Evolutionary conservation across 23 tunicate species (phyloP).

Genomic region (Botrylloides violaceus): DNA sequence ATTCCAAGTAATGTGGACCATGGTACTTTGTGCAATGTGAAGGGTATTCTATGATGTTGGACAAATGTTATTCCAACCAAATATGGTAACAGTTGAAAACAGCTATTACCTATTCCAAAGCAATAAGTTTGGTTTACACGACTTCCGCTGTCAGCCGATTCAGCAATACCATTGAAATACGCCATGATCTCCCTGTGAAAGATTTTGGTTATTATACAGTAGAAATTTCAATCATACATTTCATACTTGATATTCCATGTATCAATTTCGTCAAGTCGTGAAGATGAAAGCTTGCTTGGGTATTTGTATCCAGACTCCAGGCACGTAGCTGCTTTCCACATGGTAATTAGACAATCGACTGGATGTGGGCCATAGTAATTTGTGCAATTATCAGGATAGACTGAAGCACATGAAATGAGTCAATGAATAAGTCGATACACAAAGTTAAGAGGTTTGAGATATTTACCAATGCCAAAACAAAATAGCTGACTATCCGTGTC

Average conservation of each 20-base stretch:
- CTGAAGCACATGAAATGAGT: background rate
- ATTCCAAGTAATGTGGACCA: conserved; percentile 38
- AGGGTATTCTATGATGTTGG: conserved; percentile 34
- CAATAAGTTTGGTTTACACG: conserved; percentile 17
- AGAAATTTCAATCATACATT: background rate
- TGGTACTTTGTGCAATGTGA: conserved; percentile 19
- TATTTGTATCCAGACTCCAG: background rate
- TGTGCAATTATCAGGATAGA: conserved; percentile 6
- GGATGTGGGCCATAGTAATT: conserved; percentile 20
- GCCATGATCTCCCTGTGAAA: background rate
- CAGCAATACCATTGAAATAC: background rate
- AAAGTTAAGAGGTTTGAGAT: background rate
- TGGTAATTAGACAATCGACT: conserved; percentile 14
- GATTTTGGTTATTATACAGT: background rate
- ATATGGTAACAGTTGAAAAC: too few species aligned
- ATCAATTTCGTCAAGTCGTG: background rate
- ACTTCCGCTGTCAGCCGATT: conserved; percentile 14
- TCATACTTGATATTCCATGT: conserved; percentile 3
- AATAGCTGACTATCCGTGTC: background rate
- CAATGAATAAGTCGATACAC: background rate
- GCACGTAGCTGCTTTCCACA: conserved; percentile 8
- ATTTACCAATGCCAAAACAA: conserved; percentile 27
- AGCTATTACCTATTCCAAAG: conserved; percentile 42
- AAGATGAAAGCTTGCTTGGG: background rate
- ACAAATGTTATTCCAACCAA: too few species aligned